Base-by-base conservation (phyloP, 2,888 invertebrate species). In the Tetranychus truncatus region DNA sequence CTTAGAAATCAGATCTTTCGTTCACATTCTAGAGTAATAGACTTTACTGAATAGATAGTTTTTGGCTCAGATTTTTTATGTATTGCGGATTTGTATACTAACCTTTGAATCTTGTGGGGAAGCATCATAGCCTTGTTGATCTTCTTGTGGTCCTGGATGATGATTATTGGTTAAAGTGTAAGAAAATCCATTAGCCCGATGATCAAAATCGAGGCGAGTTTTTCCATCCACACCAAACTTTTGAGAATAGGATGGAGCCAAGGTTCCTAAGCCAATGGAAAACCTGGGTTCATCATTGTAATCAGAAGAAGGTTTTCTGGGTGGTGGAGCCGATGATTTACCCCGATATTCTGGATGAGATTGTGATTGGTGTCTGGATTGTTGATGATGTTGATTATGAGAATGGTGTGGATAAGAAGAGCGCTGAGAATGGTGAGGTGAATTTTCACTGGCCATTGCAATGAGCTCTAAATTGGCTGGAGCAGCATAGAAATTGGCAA, bases 241-340 rank as follows among this genome's bases (percentile, higher is more conserved):
- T 34, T 78, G 78, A 5, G 72, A 76, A 75, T 78, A 78, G 45
- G 77, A 77, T 11, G 78, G 78, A 4, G 78, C 76, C 7, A 78
- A 72, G 2, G 76, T 76, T 9, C 78, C 78, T 24, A 78, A 76
- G 1, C 78, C 78, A 11, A 78, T 78, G 34, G 77, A 78, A 44
- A 77, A 77, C 18, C 72, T 20, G 15, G 72, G 72, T 34, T 72
- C 72, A 69, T 69, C 69, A 20, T 1, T 24, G 4, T n/a, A n/a
- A 20, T n/a, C 69, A 6, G 69, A 69, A 9, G 69, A 21, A 9
- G 55, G 55, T 55, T 55, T 55, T 55, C 55, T 55, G 1, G 55
- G 9, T 55, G 55, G 15, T 55, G 55, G 55, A 55, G 55, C 9
- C 2, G 55, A 55, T 55, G 55, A 55, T 55, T 55, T 55, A 3